Conservation (phyloP, 2,113 vertebrate species). For the Pycnonotus jocosus region DNA sequence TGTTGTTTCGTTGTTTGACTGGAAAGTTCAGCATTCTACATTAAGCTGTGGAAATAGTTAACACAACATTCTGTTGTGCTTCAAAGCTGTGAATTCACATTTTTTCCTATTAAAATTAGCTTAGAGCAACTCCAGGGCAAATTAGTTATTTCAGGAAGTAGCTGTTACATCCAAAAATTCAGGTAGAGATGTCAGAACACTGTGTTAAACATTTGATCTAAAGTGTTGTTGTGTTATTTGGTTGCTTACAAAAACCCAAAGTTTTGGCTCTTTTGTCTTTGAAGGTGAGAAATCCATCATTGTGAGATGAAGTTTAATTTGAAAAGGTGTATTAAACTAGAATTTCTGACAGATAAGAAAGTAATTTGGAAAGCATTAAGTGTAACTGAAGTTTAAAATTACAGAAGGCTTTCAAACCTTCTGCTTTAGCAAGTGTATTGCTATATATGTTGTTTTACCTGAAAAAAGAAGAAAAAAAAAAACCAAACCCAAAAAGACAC, state of each 20-base stretch:
- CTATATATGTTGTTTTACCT: background rate
- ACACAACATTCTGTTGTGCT: background rate
- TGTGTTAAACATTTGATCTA: background rate
- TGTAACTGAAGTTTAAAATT: background rate
- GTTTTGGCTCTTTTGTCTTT: background rate
- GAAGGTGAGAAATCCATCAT: background rate
- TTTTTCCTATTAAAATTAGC: background rate
- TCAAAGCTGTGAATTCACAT: background rate
- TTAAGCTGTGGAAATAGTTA: background rate
- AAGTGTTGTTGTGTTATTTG: background rate
- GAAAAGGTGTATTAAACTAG: background rate
- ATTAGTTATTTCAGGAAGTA: background rate
- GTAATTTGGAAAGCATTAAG: background rate
- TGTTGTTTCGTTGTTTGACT: background rate
- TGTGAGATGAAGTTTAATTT: background rate
- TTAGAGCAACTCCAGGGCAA: background rate
- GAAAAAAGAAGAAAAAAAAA: background rate
- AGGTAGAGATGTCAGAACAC: background rate
- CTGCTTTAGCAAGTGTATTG: background rate
- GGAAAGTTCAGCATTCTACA: background rate
- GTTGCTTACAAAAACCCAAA: background rate
- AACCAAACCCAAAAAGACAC: rapidly evolving
- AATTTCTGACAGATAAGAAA: background rate
- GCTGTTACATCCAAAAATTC: background rate
- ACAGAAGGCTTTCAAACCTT: background rate